Percentiles rank a stretch among this genome's conserved stretches.
These are phyloP conservation scores for Ispidina picta DNA, from an alignment of 2,797 vertebrate species.

Conservation along the genomic window DNA sequence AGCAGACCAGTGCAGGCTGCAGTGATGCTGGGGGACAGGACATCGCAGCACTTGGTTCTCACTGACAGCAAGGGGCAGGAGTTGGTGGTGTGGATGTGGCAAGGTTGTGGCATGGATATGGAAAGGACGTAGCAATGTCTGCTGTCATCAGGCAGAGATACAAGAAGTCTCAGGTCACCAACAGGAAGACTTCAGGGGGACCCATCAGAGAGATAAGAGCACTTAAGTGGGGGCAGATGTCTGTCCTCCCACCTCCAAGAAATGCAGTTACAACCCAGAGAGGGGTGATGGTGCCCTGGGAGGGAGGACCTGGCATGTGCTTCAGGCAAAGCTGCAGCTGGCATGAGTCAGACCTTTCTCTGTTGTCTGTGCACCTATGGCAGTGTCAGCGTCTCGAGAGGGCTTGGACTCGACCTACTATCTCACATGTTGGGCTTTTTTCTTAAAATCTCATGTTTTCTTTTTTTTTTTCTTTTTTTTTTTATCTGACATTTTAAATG, in stretches of 20 bases:
- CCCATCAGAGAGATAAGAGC: too few species aligned
- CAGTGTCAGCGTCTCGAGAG: too few species aligned
- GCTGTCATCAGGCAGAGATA: too few species aligned
- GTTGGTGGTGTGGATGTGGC: too few species aligned
- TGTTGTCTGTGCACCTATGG: accelerated
- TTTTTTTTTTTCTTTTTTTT: background rate
- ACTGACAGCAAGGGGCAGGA: accelerated
- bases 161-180: background rate
- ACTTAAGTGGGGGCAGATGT: accelerated
- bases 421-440: background rate
- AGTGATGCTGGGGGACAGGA: accelerated
- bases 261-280: background rate
- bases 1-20: background rate
- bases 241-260: background rate
- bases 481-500: background rate
- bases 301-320: background rate
- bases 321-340: too few species aligned
- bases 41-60: accelerated
- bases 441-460: background rate
- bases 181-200: background rate
- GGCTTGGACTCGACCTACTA: background rate
- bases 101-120: background rate
- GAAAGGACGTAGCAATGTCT: background rate
- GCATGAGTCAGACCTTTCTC: background rate
- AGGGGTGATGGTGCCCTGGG: background rate